Conservation (phyloP, 2,888 invertebrate genomes). For the Oxystoma pomonae region DNA sequence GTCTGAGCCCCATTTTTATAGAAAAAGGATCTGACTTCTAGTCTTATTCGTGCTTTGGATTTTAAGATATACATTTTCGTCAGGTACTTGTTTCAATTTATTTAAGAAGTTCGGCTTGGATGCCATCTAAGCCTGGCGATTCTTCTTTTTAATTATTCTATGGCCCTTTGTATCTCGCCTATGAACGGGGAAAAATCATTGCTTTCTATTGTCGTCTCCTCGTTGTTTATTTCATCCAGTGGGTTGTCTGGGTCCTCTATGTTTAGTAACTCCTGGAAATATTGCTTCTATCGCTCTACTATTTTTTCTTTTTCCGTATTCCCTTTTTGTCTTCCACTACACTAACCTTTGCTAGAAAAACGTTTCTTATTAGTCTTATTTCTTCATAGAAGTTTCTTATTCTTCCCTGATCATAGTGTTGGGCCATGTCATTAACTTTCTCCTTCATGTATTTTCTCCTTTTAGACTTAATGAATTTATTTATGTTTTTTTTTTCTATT, state of each 20-base stretch:
- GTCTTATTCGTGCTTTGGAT: not conserved
- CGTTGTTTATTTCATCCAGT: slow-evolving; percentile 1
- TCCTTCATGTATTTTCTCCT: slow-evolving; percentile 1
- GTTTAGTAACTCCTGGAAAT: not conserved
- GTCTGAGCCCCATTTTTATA: not conserved
- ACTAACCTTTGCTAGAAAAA: not conserved
- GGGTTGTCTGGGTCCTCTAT: not conserved
- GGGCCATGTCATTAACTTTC: not conserved
- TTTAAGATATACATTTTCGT: slow-evolving; percentile 1
- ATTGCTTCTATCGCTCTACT: slow-evolving; percentile 1
- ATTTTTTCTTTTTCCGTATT: not conserved
- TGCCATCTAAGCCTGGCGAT: not conserved
- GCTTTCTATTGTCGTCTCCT: not conserved
- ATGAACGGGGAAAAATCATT: not conserved
- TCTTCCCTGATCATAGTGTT: slow-evolving; percentile 1
- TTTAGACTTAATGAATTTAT: not conserved
- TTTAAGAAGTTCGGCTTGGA: slow-evolving; percentile 1
- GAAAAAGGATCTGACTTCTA: not conserved
- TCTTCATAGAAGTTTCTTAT: not conserved
- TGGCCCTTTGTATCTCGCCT: not conserved
- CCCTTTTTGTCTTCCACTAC: too few species aligned
- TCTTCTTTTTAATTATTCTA: not conserved
- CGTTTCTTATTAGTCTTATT: not conserved
- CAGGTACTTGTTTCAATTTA: not conserved
- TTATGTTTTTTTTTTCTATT: not conserved